Base-by-base conservation (phyloP, 2,113 vertebrate species). In the Dasyurus viverrinus region DNA sequence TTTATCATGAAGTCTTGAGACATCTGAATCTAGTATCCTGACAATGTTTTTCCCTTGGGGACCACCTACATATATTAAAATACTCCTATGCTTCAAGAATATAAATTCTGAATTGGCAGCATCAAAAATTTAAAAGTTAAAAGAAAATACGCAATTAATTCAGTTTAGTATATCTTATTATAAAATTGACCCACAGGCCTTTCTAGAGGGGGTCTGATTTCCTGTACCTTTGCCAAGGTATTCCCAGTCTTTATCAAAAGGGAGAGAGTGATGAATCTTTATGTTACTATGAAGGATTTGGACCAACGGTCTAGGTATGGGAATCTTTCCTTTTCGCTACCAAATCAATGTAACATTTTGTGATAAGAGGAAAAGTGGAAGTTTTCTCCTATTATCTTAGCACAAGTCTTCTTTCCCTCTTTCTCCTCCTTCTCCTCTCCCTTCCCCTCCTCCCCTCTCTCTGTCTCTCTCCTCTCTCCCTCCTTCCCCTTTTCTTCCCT, bases 281-380 rank as follows among this genome's bases (percentile, higher is more conserved):
- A 76, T 42, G 68, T n/a, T 76, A 42, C 36, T 42, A 22, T 0
- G 36, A 76, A 42, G 14, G n/a, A 26, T 50, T 50, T 92, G 25
- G 48, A 48, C 3, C 53, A 76, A 36, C 50, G 8, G 2, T 55
- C 94, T 97, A 42, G 27, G 16, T 46, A 68, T 53, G 26, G 36
- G 46, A 93, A 53, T 91, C 90, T 97, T 19, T 48, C 53, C 54
- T 89, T 92, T n/a, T 91, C 84, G 8, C 2, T 22, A 54, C 36
- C 48, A 12, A 90, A 54, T 94, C 47, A 92, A 0, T 90, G 23
- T 42, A 90, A n/a, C 23, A 95, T 90, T 94, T 90, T 93, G 68
- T 68, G 60, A 16, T 14, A 76, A 76, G 30, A n/a, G 12, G 36
- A 11, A 76, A 76, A 60, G 3, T 68, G 57, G 1, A 16, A 76